Conservation (phyloP, 2,113 vertebrate species). For the Oryzias melastigma region DNA sequence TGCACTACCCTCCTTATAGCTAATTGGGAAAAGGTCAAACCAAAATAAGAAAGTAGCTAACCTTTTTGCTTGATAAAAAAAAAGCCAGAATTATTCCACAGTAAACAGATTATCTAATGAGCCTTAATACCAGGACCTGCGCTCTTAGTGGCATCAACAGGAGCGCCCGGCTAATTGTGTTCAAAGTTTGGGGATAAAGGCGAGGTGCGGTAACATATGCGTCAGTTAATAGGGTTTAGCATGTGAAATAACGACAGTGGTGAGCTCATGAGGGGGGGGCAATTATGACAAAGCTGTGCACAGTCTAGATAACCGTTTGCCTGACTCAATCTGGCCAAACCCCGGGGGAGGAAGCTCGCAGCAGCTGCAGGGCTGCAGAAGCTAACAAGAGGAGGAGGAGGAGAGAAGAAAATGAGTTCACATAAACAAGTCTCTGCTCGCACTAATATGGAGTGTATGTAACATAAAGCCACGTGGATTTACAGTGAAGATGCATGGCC, state of each 20-base stretch:
- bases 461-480: slow-evolving; percentile 43
- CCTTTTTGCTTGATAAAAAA: slow-evolving; percentile 20
- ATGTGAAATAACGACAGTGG: slow-evolving; percentile 54
- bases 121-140: slow-evolving; percentile 57
- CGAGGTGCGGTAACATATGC: slow-evolving; percentile 65
- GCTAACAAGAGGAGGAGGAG: slow-evolving; percentile 40
- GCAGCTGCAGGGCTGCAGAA: slow-evolving; percentile 50
- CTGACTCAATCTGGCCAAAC: slow-evolving; percentile 67
- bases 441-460: slow-evolving; percentile 20
- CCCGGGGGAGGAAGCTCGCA: slow-evolving; percentile 48
- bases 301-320: slow-evolving; percentile 64
- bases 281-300: slow-evolving; percentile 71
- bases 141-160: slow-evolving; percentile 42
- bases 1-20: slow-evolving; percentile 23
- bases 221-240: slow-evolving; percentile 69
- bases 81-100: slow-evolving; percentile 46
- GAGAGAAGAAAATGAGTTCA: slow-evolving; percentile 17
- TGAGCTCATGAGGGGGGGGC: slow-evolving; percentile 69
- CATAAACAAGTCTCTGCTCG: slow-evolving; percentile 58
- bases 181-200: slow-evolving; percentile 60
- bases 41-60: slow-evolving; percentile 28
- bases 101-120: slow-evolving; percentile 75
- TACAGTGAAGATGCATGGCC: background rate
- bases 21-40: slow-evolving; percentile 49
- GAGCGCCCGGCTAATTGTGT: slow-evolving; percentile 67